These are phyloP conservation scores for Tapirus indicus DNA, from an alignment of 2,797 vertebrate genomes.

Conservation along the genomic window DNA sequence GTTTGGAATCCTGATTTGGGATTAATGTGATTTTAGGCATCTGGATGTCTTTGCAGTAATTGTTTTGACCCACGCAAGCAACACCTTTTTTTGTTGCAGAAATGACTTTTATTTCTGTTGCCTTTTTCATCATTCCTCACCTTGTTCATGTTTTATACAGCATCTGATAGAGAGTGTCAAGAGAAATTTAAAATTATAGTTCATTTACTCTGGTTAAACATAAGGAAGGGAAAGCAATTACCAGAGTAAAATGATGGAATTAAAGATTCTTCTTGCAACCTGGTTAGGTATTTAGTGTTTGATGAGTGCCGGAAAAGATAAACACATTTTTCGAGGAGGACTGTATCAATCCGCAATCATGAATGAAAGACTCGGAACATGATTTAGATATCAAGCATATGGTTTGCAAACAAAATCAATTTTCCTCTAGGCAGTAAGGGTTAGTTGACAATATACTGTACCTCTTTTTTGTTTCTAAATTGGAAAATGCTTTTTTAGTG, in stretches of 20 bases:
- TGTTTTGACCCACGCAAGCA: neutral
- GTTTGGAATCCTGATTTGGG: neutral
- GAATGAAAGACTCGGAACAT: constrained; percentile 85
- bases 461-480: constrained; percentile 80
- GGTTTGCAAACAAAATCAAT: constrained; percentile 87
- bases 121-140: constrained; percentile 84
- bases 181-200: constrained; percentile 90
- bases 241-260: constrained; percentile 88
- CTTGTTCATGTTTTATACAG: constrained; percentile 85
- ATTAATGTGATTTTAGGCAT: neutral
- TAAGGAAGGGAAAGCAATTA: constrained; percentile 90
- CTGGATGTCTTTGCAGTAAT: neutral
- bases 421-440: constrained; percentile 75
- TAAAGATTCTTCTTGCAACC: constrained; percentile 89
- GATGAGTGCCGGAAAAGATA: constrained; percentile 88
- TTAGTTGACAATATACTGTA: constrained; percentile 76
- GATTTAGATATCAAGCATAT: constrained; percentile 89
- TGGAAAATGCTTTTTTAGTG: constrained; percentile 71
- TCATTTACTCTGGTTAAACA: constrained; percentile 90
- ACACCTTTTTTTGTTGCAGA: neutral
- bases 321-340: constrained; percentile 87
- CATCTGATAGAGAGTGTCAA: constrained; percentile 88
- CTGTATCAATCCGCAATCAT: constrained; percentile 86
- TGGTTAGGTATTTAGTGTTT: constrained; percentile 89
- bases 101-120: constrained; percentile 79